These are phyloP conservation scores for Platalea minor DNA, from an alignment of 2,797 vertebrate genomes.

Conservation along the genomic window DNA sequence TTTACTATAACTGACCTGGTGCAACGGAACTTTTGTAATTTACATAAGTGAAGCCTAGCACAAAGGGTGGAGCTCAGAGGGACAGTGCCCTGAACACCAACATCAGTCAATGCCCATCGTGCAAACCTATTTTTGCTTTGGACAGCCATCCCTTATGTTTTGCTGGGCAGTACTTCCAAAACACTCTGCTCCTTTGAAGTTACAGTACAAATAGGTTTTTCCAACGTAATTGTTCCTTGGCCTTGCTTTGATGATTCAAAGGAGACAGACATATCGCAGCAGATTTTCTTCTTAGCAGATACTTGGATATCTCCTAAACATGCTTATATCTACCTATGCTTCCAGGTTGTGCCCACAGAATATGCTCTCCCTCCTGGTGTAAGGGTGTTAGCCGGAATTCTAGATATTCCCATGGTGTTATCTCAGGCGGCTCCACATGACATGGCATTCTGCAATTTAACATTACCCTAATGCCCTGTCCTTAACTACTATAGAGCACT, in stretches of 20 bases:
- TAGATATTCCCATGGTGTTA: background rate
- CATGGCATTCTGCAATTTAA: background rate
- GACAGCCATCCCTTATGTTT: background rate
- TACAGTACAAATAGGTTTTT: background rate
- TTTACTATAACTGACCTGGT: background rate
- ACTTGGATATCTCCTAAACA: background rate
- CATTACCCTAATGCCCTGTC: background rate
- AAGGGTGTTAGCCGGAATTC: background rate
- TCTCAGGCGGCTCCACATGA: background rate
- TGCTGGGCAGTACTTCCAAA: background rate
- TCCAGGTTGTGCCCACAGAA: background rate
- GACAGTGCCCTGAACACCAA: background rate
- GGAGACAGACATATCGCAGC: background rate
- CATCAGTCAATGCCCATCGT: fast-evolving
- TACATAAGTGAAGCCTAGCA: background rate
- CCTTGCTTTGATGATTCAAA: background rate
- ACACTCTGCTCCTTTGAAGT: background rate
- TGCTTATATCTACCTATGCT: background rate
- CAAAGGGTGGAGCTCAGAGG: background rate
- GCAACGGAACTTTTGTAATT: background rate
- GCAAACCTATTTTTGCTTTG: background rate
- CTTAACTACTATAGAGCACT: background rate
- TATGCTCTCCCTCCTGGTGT: background rate
- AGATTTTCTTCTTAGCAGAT: background rate
- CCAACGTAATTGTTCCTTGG: background rate